These are phyloP conservation scores for Antheraea mylitta DNA, from an alignment of 1,140 invertebrate genomes.

Conservation along the genomic window DNA sequence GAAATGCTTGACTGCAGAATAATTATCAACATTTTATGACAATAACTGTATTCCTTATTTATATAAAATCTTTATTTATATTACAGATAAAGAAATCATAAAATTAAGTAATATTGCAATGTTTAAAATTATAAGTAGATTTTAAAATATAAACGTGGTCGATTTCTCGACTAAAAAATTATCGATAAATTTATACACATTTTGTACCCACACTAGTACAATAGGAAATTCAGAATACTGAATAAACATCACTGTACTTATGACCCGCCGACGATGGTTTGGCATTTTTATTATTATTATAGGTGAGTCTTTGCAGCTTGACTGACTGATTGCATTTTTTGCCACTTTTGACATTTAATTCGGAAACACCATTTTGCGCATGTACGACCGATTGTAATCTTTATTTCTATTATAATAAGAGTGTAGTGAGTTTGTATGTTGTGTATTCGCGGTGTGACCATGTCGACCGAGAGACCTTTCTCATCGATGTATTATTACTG, in stretches of 20 bases:
- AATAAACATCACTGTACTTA: constrained; percentile 1
- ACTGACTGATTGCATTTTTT: constrained; percentile 14
- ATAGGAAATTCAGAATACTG: not conserved
- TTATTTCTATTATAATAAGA: not conserved
- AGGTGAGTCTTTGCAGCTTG: constrained; percentile 5
- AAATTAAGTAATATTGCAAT: too few species aligned
- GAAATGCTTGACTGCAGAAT: too few species aligned
- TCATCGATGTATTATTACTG: constrained; percentile 13
- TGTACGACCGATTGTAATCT: constrained; percentile 1
- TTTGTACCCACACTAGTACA: not conserved
- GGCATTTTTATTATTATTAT: constrained; percentile 12
- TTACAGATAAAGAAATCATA: too few species aligned
- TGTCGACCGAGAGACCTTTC: constrained; percentile 7
- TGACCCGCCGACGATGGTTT: not conserved
- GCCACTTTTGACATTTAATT: constrained; percentile 13
- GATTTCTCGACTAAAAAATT: not conserved
- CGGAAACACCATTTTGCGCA: not conserved
- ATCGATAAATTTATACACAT: constrained; percentile 1
- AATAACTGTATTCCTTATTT: too few species aligned
- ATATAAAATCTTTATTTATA: too few species aligned
- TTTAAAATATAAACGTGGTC: too few species aligned
- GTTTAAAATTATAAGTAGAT: too few species aligned
- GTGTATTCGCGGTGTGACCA: not conserved
- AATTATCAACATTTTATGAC: too few species aligned
- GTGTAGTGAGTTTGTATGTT: not conserved